These are phyloP conservation scores for Drosophila tropicalis DNA, from an alignment of 1,140 invertebrate genomes.

Conservation along the genomic window DNA sequence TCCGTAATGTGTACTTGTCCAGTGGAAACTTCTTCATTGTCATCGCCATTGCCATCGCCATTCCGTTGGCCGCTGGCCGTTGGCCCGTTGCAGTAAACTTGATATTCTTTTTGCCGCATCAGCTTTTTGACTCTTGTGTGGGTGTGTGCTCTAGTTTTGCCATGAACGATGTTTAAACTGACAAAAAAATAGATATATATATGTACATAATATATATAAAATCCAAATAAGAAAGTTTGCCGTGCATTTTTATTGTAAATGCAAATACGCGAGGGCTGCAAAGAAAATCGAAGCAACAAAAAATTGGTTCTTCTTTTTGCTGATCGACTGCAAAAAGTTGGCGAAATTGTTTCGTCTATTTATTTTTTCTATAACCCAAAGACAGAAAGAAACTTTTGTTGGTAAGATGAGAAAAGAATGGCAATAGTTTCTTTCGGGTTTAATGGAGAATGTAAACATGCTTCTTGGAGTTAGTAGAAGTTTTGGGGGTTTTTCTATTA, in stretches of 20 bases:
- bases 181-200: background rate
- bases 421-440: too few species aligned
- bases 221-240: conserved; percentile 7
- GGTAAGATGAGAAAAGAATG: too few species aligned
- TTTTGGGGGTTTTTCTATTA: too few species aligned
- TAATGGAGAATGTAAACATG: too few species aligned
- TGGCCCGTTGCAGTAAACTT: conserved; percentile 9
- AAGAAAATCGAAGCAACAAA: background rate
- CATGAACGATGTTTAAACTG: background rate
- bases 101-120: conserved; percentile 50
- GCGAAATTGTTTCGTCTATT: too few species aligned
- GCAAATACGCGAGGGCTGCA: background rate
- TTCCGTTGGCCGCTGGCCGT: background rate
- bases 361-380: too few species aligned
- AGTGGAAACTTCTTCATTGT: conserved; percentile 31
- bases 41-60: conserved; percentile 22
- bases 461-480: too few species aligned
- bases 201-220: conserved; percentile 1
- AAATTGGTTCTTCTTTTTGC: too few species aligned
- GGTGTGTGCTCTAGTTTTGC: conserved; percentile 25
- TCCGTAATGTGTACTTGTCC: conserved; percentile 40
- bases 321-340: too few species aligned
- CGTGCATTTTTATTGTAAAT: conserved; percentile 31
- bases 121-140: conserved; percentile 38
- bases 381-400: too few species aligned